Base-by-base conservation (phyloP, 2,113 vertebrate species). In the Sardina pilchardus region DNA sequence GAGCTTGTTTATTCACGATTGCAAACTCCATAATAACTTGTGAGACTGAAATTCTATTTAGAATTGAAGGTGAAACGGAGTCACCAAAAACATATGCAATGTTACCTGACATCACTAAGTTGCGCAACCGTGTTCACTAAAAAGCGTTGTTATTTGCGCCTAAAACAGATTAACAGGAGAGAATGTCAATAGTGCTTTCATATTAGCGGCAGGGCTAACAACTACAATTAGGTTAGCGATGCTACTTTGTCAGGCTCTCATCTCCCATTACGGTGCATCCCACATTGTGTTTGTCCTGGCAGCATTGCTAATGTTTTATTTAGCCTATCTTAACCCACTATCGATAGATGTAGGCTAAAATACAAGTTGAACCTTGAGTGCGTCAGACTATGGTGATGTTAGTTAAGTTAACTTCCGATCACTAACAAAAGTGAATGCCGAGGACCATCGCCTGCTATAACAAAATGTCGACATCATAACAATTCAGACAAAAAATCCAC, bases 391-490 rank as follows among this genome's bases (percentile, higher is more conserved):
- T 71, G 30, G 30, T 71, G 2, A 67, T 67, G 59, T 67, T 71
- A 10, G 63, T 71, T 9, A 63, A 24, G 59, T 63, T 34, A 30
- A 71, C 63, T 71, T 34, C 8, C 1, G 8, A 30, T 14, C n/a
- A 14, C 63, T 12, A 34, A 71, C 26, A 30, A 34, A 34, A 34
- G 63, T 71, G 34, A 26, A 34, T 16, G 0, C 26, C 34, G 1
- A 30, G 1, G 63, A 7, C 26, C 1, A 7, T 30, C 34, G 8
- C 9, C 63, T 34, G n/a, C 63, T 71, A 2, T 71, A 71, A 85
- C 83, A 83, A 86, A 81, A 88, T 84, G 82, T 84, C 80, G 87
- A 63, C 83, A 47, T 86, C 63, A 81, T 59, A 59, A 59, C 53
- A 59, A 59, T 59, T 59, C 53, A 71, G 8, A 71, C 26, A 71